A percentile compares a stretch with the other conserved stretches of the same genome.
phyloP scores from a whole-genome alignment of 2,113 vertebrate genomes.

The Heterocephalus glaber region DNA sequence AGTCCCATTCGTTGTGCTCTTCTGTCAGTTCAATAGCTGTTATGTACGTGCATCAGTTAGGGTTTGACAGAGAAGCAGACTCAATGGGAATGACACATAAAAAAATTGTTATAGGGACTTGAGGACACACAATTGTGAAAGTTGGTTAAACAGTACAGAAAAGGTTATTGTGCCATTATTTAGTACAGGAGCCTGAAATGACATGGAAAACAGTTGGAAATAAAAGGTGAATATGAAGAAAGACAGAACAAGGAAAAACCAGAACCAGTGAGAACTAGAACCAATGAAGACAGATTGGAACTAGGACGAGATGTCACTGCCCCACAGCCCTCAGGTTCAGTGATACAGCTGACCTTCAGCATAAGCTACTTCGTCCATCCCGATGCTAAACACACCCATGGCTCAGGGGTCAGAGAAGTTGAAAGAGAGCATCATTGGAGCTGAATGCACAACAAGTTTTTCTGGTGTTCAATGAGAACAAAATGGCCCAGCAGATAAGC shows the following conservation, averaged over 20 bases:
- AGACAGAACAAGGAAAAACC: neutral
- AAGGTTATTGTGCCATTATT: neutral
- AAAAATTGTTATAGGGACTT: neutral
- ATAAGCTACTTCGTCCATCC: neutral
- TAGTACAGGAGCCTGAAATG: neutral
- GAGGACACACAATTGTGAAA: neutral
- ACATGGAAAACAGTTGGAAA: neutral
- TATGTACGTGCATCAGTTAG: neutral
- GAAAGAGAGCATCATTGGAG: neutral
- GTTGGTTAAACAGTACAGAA: neutral
- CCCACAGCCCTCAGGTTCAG: neutral
- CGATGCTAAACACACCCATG: neutral
- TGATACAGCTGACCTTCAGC: neutral
- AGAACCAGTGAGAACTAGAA: neutral
- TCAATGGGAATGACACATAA: neutral
- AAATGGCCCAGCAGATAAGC: neutral
- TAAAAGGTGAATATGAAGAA: neutral
- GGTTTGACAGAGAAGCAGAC: neutral
- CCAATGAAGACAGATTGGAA: neutral
- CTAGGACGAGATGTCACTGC: neutral
- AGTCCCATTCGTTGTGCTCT: neutral
- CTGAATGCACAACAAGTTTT: neutral
- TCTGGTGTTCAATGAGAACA: neutral
- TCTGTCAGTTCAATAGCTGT: neutral
- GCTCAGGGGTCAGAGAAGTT: neutral